Evolutionary conservation across 2,888 invertebrate species (phyloP).

Genomic region (Acleris holmiana): DNA sequence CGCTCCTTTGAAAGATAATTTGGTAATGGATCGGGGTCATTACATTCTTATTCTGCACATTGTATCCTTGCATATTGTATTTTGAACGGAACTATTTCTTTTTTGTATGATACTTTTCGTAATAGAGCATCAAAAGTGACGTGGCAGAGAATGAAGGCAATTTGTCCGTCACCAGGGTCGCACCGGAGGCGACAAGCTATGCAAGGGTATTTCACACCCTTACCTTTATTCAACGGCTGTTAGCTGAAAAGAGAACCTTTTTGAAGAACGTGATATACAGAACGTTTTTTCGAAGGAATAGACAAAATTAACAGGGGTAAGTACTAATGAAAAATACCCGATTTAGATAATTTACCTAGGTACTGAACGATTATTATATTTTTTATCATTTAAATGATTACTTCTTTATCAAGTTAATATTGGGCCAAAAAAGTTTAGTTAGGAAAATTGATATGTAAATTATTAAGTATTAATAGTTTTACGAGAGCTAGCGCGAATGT

Average conservation of each 20-base stretch:
- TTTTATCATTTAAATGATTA: too few relatives aligned
- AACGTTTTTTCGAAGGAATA: not conserved
- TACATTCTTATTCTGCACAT: slow-evolving; percentile 53
- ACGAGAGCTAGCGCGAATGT: too few relatives aligned
- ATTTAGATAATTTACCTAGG: too few relatives aligned
- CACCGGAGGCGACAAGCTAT: slow-evolving; percentile 45
- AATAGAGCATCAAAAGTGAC: slow-evolving; percentile 34
- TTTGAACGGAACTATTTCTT: slow-evolving; percentile 10
- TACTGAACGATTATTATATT: too few relatives aligned
- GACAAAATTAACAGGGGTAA: too few relatives aligned
- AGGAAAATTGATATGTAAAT: too few relatives aligned
- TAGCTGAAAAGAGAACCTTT: not conserved
- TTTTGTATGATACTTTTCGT: slow-evolving; percentile 20
- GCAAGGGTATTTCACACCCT: slow-evolving; percentile 43
- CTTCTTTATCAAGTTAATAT: too few relatives aligned
- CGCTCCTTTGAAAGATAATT: slow-evolving; percentile 76
- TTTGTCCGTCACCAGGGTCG: slow-evolving; percentile 58
- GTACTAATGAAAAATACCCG: too few relatives aligned
- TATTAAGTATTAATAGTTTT: too few relatives aligned
- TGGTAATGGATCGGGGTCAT: slow-evolving; percentile 78
- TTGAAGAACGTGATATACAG: not conserved
- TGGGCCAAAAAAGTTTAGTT: too few relatives aligned
- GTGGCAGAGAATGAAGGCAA: slow-evolving; percentile 66
- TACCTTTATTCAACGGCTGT: slow-evolving; percentile 33
- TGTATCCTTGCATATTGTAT: not conserved